Base-by-base conservation (phyloP, 2,888 invertebrate species). In the Amiota minor region DNA sequence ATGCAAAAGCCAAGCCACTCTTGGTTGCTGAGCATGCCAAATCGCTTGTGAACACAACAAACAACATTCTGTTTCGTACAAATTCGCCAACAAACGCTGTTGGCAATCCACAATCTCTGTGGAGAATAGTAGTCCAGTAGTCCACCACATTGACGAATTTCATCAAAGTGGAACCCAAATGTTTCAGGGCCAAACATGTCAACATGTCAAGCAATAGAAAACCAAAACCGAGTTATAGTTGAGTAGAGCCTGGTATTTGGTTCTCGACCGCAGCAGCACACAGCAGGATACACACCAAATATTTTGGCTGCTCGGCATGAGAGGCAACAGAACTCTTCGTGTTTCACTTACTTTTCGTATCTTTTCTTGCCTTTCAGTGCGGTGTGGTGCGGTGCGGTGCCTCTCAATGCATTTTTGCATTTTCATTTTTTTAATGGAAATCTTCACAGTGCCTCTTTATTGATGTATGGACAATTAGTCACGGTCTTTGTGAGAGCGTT, bases 121-220 rank as follows among this genome's bases (percentile, higher is more conserved):
- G 49, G 70, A 68, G 72, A 76, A 73, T 81, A 78, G 80, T 84
- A 85, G 82, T 56, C 67, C 80, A 78, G 82, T 80, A 80, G 85
- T 85, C 78, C 83, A 87, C 87, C 88, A 80, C 88, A 87, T 79
- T 86, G 87, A 86, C 86, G 86, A 86, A 87, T 86, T 82, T 81
- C 80, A 87, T 86, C 87, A 86, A 86, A 86, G 87, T 86, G 87
- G 81, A 86, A 86, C 87, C 84, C 78, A 68, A 70, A 74, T 71
- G 72, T 74, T 76, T 81, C 83, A 84, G 77, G 83, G 77, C 72
- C 79, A 78, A 55, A 86, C 78, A 83, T 56, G 56, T 16, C 56
- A 78, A 84, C 81, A 83, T 85, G 83, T 85, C 86, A 83, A 84
- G 78, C 77, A 81, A 78, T 53, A 72, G 67, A 68, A 71, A 75